These are phyloP conservation scores for Dastarcus helophoroides DNA, from an alignment of 2,888 invertebrate species.

Conservation along the genomic window DNA sequence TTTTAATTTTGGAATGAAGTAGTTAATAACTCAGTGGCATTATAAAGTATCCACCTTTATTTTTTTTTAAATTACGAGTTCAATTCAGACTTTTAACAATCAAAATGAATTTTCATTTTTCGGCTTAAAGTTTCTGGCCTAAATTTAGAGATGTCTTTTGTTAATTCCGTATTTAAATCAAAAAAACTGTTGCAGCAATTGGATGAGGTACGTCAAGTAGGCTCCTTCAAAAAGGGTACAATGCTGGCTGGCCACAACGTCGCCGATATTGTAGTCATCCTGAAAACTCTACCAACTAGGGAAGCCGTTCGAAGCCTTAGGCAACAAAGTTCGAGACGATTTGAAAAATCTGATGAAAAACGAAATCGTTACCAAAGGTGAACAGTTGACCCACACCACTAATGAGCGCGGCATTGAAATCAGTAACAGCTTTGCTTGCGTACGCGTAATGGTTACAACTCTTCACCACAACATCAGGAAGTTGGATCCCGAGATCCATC, in stretches of 20 bases:
- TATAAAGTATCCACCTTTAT: neutral
- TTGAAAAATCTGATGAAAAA: conserved; percentile 61
- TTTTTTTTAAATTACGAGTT: neutral
- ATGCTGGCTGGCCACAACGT: conserved; percentile 92
- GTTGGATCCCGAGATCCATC: conserved; percentile 75
- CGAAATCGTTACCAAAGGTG: conserved; percentile 49
- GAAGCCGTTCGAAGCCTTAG: conserved; percentile 89
- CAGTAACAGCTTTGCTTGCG: conserved; percentile 71
- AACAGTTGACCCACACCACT: conserved; percentile 42
- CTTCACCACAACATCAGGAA: conserved; percentile 88
- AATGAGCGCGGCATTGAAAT: conserved; percentile 83
- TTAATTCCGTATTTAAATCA: conserved; percentile 1
- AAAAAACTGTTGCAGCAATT: conserved; percentile 51
- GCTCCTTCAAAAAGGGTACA: conserved; percentile 96
- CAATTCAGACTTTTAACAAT: neutral
- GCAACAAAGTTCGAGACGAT: conserved; percentile 78
- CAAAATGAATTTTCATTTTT: no score
- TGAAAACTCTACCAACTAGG: conserved; percentile 91
- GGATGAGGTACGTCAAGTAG: conserved; percentile 92
- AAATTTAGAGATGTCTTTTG: neutral
- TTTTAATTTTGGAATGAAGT: no score
- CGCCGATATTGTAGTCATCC: conserved; percentile 92
- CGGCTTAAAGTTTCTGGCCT: neutral
- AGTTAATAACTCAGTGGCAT: no score
- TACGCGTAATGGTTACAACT: conserved; percentile 85